phyloP scores from a whole-genome alignment of 2,888 invertebrate species.

The Sinhomidia bicolor region DNA sequence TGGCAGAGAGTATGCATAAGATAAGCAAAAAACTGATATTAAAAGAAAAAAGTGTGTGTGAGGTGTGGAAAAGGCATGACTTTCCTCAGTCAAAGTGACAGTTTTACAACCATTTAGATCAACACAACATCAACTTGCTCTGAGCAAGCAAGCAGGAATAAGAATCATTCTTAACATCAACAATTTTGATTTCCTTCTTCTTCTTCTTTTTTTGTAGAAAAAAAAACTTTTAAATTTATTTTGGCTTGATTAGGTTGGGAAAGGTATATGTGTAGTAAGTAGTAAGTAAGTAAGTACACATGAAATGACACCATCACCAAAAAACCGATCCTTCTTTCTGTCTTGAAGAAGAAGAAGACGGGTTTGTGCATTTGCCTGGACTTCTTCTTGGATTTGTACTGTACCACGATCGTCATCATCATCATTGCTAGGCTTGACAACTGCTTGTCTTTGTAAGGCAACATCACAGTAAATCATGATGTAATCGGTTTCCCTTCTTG shows the following conservation, averaged over 20 bases:
- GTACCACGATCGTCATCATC: neutral
- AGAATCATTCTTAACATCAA: neutral
- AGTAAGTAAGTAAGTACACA: neutral
- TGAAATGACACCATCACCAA: constrained; percentile 7
- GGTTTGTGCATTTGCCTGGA: constrained; percentile 30
- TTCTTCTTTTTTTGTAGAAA: constrained; percentile 7
- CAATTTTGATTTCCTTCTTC: constrained; percentile 56
- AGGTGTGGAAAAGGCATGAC: constrained; percentile 74
- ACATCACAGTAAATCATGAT: constrained; percentile 70
- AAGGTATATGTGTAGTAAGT: neutral
- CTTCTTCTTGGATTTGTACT: neutral
- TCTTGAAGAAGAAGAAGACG: constrained; percentile 22
- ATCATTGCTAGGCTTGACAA: constrained; percentile 8
- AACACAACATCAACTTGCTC: constrained; percentile 74
- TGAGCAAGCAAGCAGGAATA: constrained; percentile 54
- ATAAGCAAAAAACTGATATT: neutral
- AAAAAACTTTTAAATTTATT: neutral
- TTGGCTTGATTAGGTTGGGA: neutral
- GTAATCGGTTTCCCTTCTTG: constrained; percentile 61
- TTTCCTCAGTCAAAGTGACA: constrained; percentile 75
- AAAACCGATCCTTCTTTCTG: constrained; percentile 38
- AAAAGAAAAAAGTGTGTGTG: constrained; percentile 47
- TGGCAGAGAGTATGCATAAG: constrained; percentile 6
- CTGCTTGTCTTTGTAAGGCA: constrained; percentile 56
- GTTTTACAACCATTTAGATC: constrained; percentile 76